Conservation (phyloP, 1,140 invertebrate genomes). For the Monomorium pharaonis region DNA sequence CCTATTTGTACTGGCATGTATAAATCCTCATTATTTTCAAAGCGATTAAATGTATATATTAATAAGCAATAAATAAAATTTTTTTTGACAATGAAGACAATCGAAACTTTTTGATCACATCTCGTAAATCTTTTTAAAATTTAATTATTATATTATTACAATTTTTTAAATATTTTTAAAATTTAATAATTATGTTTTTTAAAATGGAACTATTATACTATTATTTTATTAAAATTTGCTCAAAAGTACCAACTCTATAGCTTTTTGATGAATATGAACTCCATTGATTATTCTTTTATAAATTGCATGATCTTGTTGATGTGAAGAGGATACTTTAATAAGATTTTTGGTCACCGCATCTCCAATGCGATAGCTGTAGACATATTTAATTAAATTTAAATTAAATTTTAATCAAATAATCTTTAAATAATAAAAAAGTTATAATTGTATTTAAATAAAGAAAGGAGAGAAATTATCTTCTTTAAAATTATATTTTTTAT, state of each 20-base stretch:
- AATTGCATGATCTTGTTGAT: not conserved
- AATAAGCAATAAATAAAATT: too few species aligned
- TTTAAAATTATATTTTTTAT: too few species aligned
- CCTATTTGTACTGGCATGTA: too few species aligned
- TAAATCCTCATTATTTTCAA: too few species aligned
- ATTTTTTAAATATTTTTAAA: too few species aligned
- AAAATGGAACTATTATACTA: not conserved
- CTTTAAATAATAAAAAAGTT: not conserved
- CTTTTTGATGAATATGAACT: constrained; percentile 7
- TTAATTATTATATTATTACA: not conserved
- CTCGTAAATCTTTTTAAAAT: not conserved
- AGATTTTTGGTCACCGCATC: not conserved
- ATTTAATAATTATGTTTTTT: not conserved
- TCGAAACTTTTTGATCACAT: too few species aligned
- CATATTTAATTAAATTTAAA: not conserved
- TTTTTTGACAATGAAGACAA: too few species aligned
- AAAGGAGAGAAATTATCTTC: not conserved
- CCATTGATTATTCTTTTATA: not conserved
- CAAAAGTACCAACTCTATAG: constrained; percentile 29
- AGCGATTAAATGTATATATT: too few species aligned
- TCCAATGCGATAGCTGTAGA: constrained; percentile 22
- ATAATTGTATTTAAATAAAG: not conserved
- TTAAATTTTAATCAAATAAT: not conserved
- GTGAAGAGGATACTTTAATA: not conserved
- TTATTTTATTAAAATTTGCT: not conserved